phyloP scores from a whole-genome alignment of 2,797 vertebrate species.

The Spatula versicolor region DNA sequence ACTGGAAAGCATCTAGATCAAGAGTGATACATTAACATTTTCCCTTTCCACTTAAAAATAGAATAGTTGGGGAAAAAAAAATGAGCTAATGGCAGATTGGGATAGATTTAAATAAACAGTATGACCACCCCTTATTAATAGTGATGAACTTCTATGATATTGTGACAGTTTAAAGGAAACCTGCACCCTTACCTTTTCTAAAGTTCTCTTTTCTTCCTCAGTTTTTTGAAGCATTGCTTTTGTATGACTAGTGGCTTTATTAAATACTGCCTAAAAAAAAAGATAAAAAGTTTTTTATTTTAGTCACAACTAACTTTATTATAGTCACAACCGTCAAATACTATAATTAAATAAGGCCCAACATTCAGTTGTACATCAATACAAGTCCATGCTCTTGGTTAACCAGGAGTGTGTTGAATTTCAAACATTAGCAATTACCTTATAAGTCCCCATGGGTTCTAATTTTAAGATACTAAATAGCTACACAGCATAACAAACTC shows the following conservation, averaged over 20 bases:
- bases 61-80: neutral
- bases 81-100: neutral
- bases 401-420: neutral
- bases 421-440: neutral
- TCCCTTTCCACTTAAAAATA: neutral
- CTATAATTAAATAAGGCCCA: neutral
- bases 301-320: no score
- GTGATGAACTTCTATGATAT: neutral
- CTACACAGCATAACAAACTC: neutral
- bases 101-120: neutral
- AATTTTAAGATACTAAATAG: neutral
- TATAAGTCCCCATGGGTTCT: neutral
- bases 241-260: conserved; percentile 91
- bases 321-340: neutral
- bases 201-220: conserved; percentile 84
- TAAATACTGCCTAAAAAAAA: conserved; percentile 85
- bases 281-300: neutral
- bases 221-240: conserved; percentile 89
- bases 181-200: conserved; percentile 87
- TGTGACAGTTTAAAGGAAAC: neutral
- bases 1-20: neutral
- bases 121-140: neutral
- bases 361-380: neutral
- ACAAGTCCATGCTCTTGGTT: neutral
- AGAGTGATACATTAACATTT: neutral